These are phyloP conservation scores for Mus musculus DNA, from an alignment of 2,113 vertebrate species.

Conservation along the genomic window DNA sequence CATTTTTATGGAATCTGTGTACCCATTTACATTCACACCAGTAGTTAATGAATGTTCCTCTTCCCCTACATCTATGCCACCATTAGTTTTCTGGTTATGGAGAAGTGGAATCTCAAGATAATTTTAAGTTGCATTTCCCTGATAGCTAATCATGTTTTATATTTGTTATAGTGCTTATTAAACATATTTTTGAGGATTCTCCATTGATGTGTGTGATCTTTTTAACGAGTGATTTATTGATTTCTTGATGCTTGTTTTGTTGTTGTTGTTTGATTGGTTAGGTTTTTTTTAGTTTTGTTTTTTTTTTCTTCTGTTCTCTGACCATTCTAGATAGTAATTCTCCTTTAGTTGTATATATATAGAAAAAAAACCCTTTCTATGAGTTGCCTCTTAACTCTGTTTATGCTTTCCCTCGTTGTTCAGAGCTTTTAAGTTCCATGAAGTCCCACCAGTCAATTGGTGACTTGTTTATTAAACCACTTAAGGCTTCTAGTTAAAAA, in stretches of 20 bases:
- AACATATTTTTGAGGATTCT: background rate
- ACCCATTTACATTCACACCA: background rate
- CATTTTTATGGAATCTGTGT: background rate
- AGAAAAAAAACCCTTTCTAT: background rate
- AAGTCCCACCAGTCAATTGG: background rate
- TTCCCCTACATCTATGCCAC: background rate
- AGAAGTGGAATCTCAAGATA: background rate
- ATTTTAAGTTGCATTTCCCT: background rate
- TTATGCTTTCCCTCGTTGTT: background rate
- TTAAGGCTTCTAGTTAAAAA: background rate
- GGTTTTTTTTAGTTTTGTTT: no score
- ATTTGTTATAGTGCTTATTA: background rate
- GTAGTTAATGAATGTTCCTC: background rate
- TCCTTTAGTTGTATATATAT: background rate
- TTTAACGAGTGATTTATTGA: background rate
- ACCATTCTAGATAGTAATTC: background rate
- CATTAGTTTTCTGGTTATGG: background rate
- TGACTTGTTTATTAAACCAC: background rate
- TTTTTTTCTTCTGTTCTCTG: background rate
- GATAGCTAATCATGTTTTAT: background rate
- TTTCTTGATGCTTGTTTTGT: background rate
- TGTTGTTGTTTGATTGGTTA: no score
- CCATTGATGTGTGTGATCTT: background rate
- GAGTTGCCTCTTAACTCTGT: background rate
- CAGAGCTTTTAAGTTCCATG: background rate